Conservation (phyloP, 2,797 vertebrate species). For the Gorsachius magnificus region DNA sequence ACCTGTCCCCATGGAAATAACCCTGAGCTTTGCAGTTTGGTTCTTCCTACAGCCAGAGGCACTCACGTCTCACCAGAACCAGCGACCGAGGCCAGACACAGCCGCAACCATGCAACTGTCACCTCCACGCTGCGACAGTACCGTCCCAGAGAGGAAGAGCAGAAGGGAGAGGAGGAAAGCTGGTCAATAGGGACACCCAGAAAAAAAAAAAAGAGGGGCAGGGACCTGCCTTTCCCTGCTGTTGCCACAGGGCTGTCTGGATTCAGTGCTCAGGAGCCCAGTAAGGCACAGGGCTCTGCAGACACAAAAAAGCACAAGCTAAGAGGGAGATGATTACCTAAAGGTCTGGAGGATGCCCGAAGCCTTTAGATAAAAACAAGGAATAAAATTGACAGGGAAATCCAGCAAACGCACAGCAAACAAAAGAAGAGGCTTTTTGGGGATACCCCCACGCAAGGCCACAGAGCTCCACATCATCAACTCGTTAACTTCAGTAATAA, state of each 20-base stretch:
- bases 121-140: not conserved
- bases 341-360: rapidly evolving
- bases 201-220: not conserved
- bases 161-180: not conserved
- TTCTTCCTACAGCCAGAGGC: not conserved
- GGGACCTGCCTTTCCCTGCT: not conserved
- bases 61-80: not conserved
- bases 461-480: not conserved
- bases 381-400: not conserved
- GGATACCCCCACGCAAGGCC: not conserved
- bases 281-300: rapidly evolving
- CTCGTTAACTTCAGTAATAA: not conserved
- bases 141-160: rapidly evolving
- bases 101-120: rapidly evolving
- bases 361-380: not conserved
- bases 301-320: not conserved
- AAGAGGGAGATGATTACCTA: not conserved
- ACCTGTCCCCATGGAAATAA: not conserved
- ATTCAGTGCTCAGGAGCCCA: not conserved
- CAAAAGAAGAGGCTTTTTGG: not conserved
- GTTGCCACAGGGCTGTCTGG: rapidly evolving
- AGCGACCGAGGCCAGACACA: rapidly evolving
- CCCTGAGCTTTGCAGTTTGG: not conserved
- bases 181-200: rapidly evolving
- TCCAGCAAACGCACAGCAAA: not conserved